A percentile compares a stretch with the other conserved stretches of the same genome.
These are phyloP conservation scores for Dendroctonus ponderosae DNA, from an alignment of 1,140 invertebrate genomes.

Conservation along the genomic window DNA sequence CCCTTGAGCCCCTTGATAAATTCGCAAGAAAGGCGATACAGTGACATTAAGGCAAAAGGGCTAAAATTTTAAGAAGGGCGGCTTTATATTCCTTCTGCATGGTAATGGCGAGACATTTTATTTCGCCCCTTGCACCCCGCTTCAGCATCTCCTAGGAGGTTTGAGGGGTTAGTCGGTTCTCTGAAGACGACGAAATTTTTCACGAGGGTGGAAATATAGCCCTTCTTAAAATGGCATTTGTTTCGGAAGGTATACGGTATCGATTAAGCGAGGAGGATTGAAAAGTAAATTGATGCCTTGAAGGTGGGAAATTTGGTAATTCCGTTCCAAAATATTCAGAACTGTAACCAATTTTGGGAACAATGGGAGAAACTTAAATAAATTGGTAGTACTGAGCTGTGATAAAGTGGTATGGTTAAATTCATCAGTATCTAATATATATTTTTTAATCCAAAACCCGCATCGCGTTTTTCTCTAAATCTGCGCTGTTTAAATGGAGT, in stretches of 20 bases:
- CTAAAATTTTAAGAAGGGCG: conserved; percentile 41
- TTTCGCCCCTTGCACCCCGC: conserved; percentile 14
- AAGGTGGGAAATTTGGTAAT: too few species aligned
- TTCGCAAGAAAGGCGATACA: conserved; percentile 47
- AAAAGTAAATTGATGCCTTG: too few species aligned
- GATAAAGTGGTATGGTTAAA: too few species aligned
- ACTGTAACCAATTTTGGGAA: too few species aligned
- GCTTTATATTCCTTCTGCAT: conserved; percentile 31
- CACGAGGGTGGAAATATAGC: conserved; percentile 20
- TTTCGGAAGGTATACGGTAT: conserved; percentile 5
- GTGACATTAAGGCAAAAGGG: conserved; percentile 46
- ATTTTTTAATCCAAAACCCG: too few species aligned
- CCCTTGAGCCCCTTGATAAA: conserved; percentile 44
- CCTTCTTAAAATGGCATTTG: conserved; percentile 22
- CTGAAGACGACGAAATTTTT: conserved; percentile 18
- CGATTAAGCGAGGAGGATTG: not conserved
- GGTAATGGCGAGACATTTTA: conserved; percentile 34
- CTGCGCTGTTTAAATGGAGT: too few species aligned
- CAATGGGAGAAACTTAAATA: too few species aligned
- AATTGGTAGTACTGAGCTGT: too few species aligned
- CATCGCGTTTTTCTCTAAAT: too few species aligned
- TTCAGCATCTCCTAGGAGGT: not conserved
- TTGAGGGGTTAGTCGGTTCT: conserved; percentile 6
- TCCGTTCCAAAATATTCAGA: too few species aligned
- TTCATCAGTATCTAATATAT: too few species aligned